Evolutionary conservation across 1,140 invertebrate genomes (phyloP), one percentile per base, ranked within the genome.

Genomic region (Pectinophora gossypiella): DNA sequence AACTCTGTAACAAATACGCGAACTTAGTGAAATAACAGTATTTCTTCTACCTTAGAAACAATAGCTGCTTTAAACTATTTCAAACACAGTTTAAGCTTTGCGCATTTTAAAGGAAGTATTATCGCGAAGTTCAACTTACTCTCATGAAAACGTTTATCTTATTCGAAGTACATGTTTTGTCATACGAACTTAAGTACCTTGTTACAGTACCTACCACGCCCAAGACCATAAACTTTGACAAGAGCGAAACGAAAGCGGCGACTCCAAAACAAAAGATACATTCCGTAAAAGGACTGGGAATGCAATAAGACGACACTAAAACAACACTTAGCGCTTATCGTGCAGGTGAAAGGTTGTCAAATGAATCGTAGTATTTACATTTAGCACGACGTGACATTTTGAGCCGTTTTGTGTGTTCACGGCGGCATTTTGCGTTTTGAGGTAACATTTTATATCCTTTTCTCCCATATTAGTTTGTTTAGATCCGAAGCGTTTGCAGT

Each of bases 331-430:
- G 55, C 56, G 46, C 50, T 65, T 75, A 75, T 77, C 72, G 54
- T 43, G 48, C 65, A 78, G 75, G 75, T 78, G 75, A 78, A 78
- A 78, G 75, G 72, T 78, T 71, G 63, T 55, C 55, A 56, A 64
- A 68, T 68, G 61, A 68, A 71, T 71, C 67, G 69, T 56, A 40
- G 51, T 67, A 64, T 69, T 68, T 71, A 75, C 63, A 65, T 47
- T 40, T 15, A 40, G 13, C 13, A 2, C 36, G 16, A 40, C 16
- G n/a, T 6, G 36, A 15, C 15, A 15, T 9, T 40, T 40, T 15
- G 36, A n/a, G n/a, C n/a, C n/a, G n/a, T n/a, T n/a, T n/a, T 15
- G 36, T 15, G n/a, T 3, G 15, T 40, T 13, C 16, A 6, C 4
- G n/a, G 4, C 4, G 6, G 35, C 13, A 38, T n/a, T 40, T 40